Conservation (phyloP, 2,113 vertebrate species). For the Ophiodon elongatus region DNA sequence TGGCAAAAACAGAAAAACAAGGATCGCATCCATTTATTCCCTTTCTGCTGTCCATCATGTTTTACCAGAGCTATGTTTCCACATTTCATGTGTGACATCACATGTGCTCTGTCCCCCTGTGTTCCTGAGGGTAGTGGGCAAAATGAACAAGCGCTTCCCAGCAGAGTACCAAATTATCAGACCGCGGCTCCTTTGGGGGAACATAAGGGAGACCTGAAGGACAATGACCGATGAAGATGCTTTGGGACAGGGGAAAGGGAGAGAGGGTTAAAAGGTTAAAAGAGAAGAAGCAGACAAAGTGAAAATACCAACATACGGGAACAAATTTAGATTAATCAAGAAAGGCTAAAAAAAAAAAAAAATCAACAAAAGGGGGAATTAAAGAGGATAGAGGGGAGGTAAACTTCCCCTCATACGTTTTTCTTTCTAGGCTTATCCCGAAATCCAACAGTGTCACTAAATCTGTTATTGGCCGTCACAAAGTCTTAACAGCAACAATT, state of each 20-base stretch:
- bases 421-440: not conserved
- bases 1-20: slow-evolving; percentile 15
- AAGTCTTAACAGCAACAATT: not conserved
- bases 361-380: slow-evolving; percentile 10
- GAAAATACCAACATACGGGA: not conserved
- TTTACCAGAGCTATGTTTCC: slow-evolving; percentile 23
- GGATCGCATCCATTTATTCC: not conserved
- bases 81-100: slow-evolving; percentile 42
- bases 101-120: slow-evolving; percentile 8
- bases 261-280: not conserved
- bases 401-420: not conserved
- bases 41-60: slow-evolving; percentile 6
- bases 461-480: not conserved
- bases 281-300: not conserved
- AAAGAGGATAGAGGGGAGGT: not conserved
- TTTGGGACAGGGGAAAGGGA: slow-evolving; percentile 18
- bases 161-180: slow-evolving; percentile 30
- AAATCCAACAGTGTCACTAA: not conserved
- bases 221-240: slow-evolving; percentile 44
- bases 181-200: slow-evolving; percentile 23
- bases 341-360: not conserved
- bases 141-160: slow-evolving; percentile 40
- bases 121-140: slow-evolving; percentile 11
- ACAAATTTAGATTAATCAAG: not conserved
- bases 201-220: slow-evolving; percentile 38